Base-by-base conservation (phyloP, 2,888 invertebrate species). In the Nomada ferruginata region DNA sequence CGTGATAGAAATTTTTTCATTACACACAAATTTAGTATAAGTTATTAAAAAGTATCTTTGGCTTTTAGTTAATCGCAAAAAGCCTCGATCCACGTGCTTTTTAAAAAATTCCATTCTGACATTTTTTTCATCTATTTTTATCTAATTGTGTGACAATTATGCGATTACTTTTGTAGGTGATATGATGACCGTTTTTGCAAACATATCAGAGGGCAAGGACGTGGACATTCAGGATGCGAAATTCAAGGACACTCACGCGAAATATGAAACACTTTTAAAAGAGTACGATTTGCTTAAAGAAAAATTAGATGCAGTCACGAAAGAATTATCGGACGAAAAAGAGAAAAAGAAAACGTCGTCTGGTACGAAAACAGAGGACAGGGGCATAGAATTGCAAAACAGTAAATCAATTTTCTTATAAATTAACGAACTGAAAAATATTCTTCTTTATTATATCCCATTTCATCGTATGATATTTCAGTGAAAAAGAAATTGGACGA, bases 401-500 rank as follows among this genome's bases (percentile, higher is more conserved):
- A 94, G 88, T 95, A 91, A 88, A 94, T 47, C 9, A 70, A 20
- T 13, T 23, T 18, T 44, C 10, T 11, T 29, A 55, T 5, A 20
- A 71, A 44, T 50, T 42, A 52, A 70, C 4, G 2, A 55, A 44
- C 11, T 52, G 59, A n/a, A n/a, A 15, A 11, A 47, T 23, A 29
- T 13, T 15, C 23, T 5, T 23, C 13, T 50, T 5, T 23, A 42
- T 42, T 1, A 5, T n/a, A 36, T 57, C n/a, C 1, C n/a, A n/a
- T 26, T 20, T 15, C 3, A 9, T 15, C 18, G 3, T 55, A 47
- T n/a, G 68, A 61, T 60, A 50, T 88, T 90, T 57, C 82, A 94
- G 94, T 92, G 74, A 94, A 93, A 81, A 96, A 95, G 93, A 94
- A 95, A 76, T 92, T 96, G 42, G 96, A 96, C 89, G 95, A 95